phyloP scores from a whole-genome alignment of 1,140 invertebrate genomes.

The Micrasema minimum region DNA sequence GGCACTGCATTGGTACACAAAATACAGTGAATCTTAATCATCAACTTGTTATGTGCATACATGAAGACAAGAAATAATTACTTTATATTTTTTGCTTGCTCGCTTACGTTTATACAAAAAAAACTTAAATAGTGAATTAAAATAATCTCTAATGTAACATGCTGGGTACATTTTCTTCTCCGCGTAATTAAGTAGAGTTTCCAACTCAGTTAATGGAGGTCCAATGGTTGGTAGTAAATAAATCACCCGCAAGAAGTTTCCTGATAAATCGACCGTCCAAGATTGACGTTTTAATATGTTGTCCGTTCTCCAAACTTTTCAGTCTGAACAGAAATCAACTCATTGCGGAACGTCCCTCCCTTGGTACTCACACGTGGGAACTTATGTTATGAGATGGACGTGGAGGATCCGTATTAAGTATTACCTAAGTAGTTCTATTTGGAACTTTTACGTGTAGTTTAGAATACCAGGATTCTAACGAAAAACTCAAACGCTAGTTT shows the following conservation, averaged over 20 bases:
- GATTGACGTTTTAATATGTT: slow-evolving; percentile 28
- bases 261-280: slow-evolving; percentile 12
- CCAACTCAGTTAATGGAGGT: background rate
- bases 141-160: background rate
- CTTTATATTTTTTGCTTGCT: background rate
- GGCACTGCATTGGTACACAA: background rate
- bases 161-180: background rate
- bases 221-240: slow-evolving; percentile 13
- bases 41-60: background rate
- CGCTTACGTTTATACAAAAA: background rate
- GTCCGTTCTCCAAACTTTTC: slow-evolving; percentile 7
- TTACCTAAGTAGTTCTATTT: no score
- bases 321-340: background rate
- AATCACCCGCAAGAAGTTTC: slow-evolving; percentile 7
- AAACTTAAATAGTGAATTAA: background rate
- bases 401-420: no score
- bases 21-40: background rate
- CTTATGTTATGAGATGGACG: no score
- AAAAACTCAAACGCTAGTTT: no score
- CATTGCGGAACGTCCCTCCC: slow-evolving; percentile 7
- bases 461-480: no score
- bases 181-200: background rate
- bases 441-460: no score
- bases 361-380: no score
- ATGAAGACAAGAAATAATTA: background rate